A percentile compares a stretch with the other conserved stretches of the same genome.
Conservation (phyloP, 2,113 vertebrate genomes). For the Silurus meridionalis region DNA sequence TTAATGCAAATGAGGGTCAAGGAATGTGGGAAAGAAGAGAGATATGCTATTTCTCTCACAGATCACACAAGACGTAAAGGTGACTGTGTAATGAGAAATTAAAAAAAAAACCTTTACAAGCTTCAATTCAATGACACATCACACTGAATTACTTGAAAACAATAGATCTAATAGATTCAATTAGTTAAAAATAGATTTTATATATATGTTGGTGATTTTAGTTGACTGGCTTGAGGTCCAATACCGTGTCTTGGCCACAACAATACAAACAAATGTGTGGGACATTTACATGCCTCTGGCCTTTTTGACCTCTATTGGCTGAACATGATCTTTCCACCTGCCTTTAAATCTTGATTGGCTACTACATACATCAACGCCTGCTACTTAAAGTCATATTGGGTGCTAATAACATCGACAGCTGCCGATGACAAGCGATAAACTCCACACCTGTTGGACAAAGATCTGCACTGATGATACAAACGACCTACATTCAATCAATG, state of each 20-base stretch:
- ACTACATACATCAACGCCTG: slow-evolving; percentile 47
- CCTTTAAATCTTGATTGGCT: slow-evolving; percentile 51
- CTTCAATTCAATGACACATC: slow-evolving; percentile 30
- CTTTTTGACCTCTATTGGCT: slow-evolving; percentile 22
- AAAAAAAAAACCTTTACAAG: slow-evolving; percentile 19
- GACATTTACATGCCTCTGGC: slow-evolving; percentile 14
- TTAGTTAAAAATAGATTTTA: slow-evolving; percentile 4
- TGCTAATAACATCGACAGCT: slow-evolving; percentile 53
- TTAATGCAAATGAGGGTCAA: slow-evolving; percentile 46
- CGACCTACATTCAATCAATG: slow-evolving; percentile 38
- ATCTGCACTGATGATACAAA: slow-evolving; percentile 40
- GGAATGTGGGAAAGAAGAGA: slow-evolving; percentile 4
- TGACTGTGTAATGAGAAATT: slow-evolving; percentile 50
- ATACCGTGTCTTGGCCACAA: slow-evolving; percentile 4
- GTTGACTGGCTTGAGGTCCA: neutral
- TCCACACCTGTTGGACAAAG: slow-evolving; percentile 53
- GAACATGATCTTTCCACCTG: slow-evolving; percentile 48
- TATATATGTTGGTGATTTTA: neutral
- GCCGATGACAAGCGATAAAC: slow-evolving; percentile 49
- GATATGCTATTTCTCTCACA: slow-evolving; percentile 32
- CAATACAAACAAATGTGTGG: neutral
- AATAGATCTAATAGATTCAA: slow-evolving; percentile 24
- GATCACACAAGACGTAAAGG: slow-evolving; percentile 47
- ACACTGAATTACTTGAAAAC: slow-evolving; percentile 11
- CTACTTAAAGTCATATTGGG: slow-evolving; percentile 52